Conservation (phyloP, 2,797 vertebrate species). For the Trachops cirrhosus region DNA sequence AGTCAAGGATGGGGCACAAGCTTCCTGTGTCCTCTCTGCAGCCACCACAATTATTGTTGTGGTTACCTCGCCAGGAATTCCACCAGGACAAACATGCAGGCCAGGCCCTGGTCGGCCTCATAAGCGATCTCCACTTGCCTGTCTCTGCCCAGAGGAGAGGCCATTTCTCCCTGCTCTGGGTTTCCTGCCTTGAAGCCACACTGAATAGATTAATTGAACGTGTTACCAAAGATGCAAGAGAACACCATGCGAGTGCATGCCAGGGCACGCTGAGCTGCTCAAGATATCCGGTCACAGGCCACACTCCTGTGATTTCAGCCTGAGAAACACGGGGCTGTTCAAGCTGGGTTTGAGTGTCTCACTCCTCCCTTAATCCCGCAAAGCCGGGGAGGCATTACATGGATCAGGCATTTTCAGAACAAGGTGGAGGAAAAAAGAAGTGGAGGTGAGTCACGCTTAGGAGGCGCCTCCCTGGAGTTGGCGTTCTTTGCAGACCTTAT, state of each 20-base stretch:
- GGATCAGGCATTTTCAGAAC: constrained; percentile 44
- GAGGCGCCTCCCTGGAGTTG: neutral
- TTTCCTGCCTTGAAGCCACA: neutral
- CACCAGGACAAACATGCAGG: neutral
- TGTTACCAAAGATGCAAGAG: neutral
- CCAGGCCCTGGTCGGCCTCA: neutral
- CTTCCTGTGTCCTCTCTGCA: fast-evolving
- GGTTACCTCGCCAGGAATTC: neutral
- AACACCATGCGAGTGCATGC: neutral
- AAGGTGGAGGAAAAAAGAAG: neutral
- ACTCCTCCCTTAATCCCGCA: constrained; percentile 27
- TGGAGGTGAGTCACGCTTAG: neutral
- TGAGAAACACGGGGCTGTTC: neutral
- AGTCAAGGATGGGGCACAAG: neutral
- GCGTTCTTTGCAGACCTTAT: neutral
- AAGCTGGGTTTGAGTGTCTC: constrained; percentile 18
- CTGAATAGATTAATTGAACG: neutral
- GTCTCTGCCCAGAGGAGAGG: neutral
- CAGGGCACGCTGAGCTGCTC: neutral
- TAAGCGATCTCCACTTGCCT: neutral
- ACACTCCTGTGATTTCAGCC: neutral
- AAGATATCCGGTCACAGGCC: neutral
- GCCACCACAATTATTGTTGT: too few relatives aligned
- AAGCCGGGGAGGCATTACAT: constrained; percentile 14
- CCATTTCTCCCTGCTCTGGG: neutral